Evolutionary conservation across 1,140 invertebrate species (phyloP).

Genomic region (Harlomillsia oculata): DNA sequence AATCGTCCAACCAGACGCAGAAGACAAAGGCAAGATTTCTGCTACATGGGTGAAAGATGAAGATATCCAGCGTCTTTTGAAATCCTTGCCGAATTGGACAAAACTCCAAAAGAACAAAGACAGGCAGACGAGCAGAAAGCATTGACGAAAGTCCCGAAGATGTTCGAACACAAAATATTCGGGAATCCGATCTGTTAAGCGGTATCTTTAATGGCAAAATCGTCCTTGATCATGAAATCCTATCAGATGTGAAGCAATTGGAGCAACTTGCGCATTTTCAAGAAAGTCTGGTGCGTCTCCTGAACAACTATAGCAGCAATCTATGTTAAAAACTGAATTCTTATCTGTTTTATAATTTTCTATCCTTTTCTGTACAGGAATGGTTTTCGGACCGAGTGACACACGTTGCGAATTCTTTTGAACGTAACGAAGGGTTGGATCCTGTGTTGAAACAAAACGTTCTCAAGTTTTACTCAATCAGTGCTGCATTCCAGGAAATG

Average conservation of each 20-base stretch:
- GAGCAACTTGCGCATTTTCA: conserved; percentile 76
- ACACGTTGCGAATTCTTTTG: conserved; percentile 15
- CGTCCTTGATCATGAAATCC: conserved; percentile 62
- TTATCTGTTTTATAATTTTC: conserved; percentile 6
- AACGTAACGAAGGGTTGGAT: conserved; percentile 2
- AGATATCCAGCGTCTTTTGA: conserved; percentile 63
- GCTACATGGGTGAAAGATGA: conserved; percentile 88
- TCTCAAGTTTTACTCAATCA: conserved; percentile 46
- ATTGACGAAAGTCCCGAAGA: conserved; percentile 61
- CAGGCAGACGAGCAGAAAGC: conserved; percentile 41
- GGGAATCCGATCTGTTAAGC: conserved; percentile 82
- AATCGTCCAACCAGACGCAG: conserved; percentile 66
- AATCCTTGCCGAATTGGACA: conserved; percentile 72
- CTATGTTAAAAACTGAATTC: background rate
- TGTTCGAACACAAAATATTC: conserved; percentile 65
- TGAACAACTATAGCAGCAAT: background rate
- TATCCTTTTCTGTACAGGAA: conserved; percentile 44
- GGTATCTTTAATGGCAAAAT: conserved; percentile 49
- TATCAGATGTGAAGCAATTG: conserved; percentile 65
- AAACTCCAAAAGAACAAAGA: conserved; percentile 53
- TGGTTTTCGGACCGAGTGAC: conserved; percentile 50
- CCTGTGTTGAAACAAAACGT: conserved; percentile 8
- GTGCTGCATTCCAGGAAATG: conserved; percentile 73
- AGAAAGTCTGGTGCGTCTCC: conserved; percentile 68
- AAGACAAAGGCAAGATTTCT: conserved; percentile 70